Conservation (phyloP, 2,113 vertebrate species). For the Channa maculata region DNA sequence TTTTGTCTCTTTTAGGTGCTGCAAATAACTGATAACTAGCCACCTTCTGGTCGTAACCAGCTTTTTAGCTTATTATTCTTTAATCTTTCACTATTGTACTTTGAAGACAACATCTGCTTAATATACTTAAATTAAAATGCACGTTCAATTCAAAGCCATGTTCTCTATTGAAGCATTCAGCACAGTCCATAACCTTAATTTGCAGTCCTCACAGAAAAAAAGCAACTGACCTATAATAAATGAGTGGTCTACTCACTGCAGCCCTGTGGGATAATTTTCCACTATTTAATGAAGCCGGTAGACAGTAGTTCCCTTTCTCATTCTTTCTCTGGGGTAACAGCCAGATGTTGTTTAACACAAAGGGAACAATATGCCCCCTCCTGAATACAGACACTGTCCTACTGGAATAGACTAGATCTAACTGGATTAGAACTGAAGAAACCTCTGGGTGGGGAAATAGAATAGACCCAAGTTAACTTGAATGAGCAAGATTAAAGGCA, state of each 20-base stretch:
- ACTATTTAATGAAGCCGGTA: conserved; percentile 52
- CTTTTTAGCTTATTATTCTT: neutral
- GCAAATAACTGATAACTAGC: conserved; percentile 21
- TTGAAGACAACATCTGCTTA: conserved; percentile 12
- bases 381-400: conserved; percentile 40
- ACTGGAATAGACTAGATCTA: conserved; percentile 40
- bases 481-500: conserved; percentile 20
- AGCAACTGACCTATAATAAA: conserved; percentile 31
- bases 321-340: conserved; percentile 55
- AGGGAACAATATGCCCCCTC: conserved; percentile 40
- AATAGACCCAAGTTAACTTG: neutral
- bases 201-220: conserved; percentile 2
- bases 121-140: neutral
- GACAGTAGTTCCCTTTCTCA: conserved; percentile 35
- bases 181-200: conserved; percentile 13
- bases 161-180: neutral
- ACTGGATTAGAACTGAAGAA: conserved; percentile 28
- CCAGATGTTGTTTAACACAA: conserved; percentile 63
- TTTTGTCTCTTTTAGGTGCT: neutral
- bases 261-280: conserved; percentile 31
- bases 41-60: conserved; percentile 9
- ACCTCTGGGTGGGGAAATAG: conserved; percentile 1
- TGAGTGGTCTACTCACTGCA: conserved; percentile 13
- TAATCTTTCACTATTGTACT: neutral
- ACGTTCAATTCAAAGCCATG: neutral